Evolutionary conservation across 2,797 vertebrate species (phyloP).

Genomic region (Pangasius djambal): DNA sequence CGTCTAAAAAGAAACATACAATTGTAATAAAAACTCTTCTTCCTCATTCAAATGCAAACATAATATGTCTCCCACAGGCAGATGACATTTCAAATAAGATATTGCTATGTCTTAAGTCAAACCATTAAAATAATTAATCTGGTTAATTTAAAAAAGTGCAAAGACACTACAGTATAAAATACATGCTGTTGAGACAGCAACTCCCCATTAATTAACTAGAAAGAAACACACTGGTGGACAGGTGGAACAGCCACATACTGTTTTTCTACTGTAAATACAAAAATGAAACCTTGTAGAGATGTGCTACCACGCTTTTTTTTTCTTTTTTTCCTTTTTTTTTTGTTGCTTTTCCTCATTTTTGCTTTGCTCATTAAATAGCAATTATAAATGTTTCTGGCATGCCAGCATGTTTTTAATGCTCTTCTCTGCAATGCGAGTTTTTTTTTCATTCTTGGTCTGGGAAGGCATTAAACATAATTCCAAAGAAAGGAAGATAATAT

Average conservation of each 20-base stretch:
- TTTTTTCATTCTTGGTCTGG: slow-evolving; percentile 36
- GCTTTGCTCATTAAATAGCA: slow-evolving; percentile 67
- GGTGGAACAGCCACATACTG: slow-evolving; percentile 54
- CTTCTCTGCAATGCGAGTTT: slow-evolving; percentile 27
- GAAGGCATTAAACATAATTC: slow-evolving; percentile 48
- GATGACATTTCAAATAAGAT: slow-evolving; percentile 54
- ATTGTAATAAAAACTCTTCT: slow-evolving; percentile 45
- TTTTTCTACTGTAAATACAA: slow-evolving; percentile 57
- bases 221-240: slow-evolving; percentile 41
- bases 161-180: slow-evolving; percentile 57
- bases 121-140: slow-evolving; percentile 42
- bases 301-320: slow-evolving; percentile 70
- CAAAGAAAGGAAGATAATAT: slow-evolving; percentile 42
- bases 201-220: slow-evolving; percentile 45
- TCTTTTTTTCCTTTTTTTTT: slow-evolving; percentile 13
- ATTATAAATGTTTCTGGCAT: slow-evolving; percentile 65
- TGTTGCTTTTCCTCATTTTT: slow-evolving; percentile 53
- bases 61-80: slow-evolving; percentile 52
- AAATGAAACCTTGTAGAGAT: slow-evolving; percentile 73
- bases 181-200: slow-evolving; percentile 57
- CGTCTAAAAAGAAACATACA: slow-evolving; percentile 57
- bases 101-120: slow-evolving; percentile 61
- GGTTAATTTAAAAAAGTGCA: slow-evolving; percentile 56
- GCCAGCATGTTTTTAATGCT: slow-evolving; percentile 52
- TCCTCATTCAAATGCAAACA: slow-evolving; percentile 53